Evolutionary conservation across 1,140 invertebrate species (phyloP).

Genomic region (Bombus confusus): DNA sequence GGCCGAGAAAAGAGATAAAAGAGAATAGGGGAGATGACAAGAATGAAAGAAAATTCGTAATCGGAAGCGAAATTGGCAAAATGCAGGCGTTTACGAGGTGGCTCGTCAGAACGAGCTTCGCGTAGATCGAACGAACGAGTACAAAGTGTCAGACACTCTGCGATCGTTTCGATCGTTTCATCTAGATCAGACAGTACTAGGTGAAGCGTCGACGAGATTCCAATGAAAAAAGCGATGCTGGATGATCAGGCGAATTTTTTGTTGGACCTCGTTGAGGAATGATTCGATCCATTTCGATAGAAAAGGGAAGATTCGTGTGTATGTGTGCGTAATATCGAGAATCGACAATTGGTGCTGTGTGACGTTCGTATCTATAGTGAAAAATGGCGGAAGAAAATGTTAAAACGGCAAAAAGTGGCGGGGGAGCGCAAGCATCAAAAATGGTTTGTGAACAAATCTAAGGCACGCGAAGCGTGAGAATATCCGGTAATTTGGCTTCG

Average conservation of each 20-base stretch:
- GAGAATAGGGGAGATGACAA: neutral
- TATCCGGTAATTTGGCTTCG: neutral
- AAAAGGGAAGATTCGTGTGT: neutral
- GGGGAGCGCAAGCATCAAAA: neutral
- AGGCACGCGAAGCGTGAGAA: constrained; percentile 19
- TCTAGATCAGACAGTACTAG: constrained; percentile 25
- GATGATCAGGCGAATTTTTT: neutral
- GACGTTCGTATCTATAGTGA: too few relatives aligned
- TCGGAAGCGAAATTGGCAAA: constrained; percentile 28
- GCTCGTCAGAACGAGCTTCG: neutral
- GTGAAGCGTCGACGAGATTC: constrained; percentile 2
- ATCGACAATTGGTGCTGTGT: neutral
- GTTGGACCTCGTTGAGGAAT: neutral
- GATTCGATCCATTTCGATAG: neutral
- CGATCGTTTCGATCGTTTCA: neutral
- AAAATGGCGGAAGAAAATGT: neutral
- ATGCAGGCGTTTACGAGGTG: constrained; percentile 19
- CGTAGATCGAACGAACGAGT: neutral
- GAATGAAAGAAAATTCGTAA: neutral
- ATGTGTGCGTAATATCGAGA: neutral
- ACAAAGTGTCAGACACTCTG: neutral
- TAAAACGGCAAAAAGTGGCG: neutral
- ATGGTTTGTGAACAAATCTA: neutral
- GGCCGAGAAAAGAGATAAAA: neutral
- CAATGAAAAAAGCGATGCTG: neutral